Evolutionary conservation across 2,888 invertebrate species (phyloP).

Genomic region (Hirtodrosophila histrioides): DNA sequence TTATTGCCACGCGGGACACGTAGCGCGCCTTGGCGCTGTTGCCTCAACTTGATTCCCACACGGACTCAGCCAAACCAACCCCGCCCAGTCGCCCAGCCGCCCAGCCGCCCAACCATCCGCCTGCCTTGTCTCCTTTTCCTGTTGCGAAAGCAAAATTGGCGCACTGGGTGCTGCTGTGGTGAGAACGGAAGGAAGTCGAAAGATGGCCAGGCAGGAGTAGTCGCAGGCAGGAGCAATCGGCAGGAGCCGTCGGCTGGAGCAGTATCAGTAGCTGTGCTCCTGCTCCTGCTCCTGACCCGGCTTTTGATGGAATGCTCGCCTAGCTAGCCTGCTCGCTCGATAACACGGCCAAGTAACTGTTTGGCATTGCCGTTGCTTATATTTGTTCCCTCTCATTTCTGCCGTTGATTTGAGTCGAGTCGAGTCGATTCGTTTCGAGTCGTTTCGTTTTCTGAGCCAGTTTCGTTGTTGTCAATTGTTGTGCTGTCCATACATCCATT

Average conservation of each 20-base stretch:
- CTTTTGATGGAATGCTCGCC: constrained; percentile 59
- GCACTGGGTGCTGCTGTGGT: constrained; percentile 59
- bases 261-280: too few relatives aligned
- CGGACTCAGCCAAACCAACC: constrained; percentile 23
- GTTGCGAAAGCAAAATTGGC: constrained; percentile 70
- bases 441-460: constrained; percentile 42
- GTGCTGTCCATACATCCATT: constrained; percentile 44
- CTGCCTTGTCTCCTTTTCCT: constrained; percentile 45
- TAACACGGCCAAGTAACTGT: constrained; percentile 79
- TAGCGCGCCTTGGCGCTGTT: constrained; percentile 54
- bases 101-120: not conserved
- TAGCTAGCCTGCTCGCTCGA: constrained; percentile 31
- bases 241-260: not conserved
- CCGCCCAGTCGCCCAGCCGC: not conserved
- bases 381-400: constrained; percentile 10
- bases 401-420: constrained; percentile 29
- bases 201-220: constrained; percentile 22
- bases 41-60: constrained; percentile 75
- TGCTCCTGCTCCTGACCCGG: constrained; percentile 15
- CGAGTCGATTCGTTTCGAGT: too few relatives aligned
- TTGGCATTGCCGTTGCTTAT: constrained; percentile 55
- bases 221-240: constrained; percentile 6
- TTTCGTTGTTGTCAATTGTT: constrained; percentile 70
- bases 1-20: constrained; percentile 81
- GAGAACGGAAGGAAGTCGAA: constrained; percentile 69